phyloP scores from a whole-genome alignment of 2,888 invertebrate genomes.

The Drosophila algonquin region DNA sequence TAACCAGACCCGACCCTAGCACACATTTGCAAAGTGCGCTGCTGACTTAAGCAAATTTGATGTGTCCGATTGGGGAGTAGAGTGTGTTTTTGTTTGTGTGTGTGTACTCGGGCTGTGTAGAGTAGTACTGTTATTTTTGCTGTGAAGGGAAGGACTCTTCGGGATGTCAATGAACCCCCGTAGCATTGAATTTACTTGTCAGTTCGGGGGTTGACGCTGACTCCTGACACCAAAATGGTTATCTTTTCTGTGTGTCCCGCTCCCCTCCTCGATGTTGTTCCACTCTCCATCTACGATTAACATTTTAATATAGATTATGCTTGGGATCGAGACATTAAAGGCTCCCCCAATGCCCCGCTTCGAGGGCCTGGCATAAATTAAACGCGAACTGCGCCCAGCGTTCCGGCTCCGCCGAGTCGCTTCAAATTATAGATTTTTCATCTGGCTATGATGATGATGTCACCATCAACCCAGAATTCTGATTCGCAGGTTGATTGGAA shows the following conservation, averaged over 20 bases:
- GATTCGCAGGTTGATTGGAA: neutral
- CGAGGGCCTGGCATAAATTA: constrained; percentile 26
- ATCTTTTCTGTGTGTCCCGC: constrained; percentile 1
- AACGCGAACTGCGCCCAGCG: constrained; percentile 6
- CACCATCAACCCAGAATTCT: constrained; percentile 9
- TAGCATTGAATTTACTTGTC: constrained; percentile 24
- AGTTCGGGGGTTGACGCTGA: constrained; percentile 17
- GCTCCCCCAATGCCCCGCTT: neutral
- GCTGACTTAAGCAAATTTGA: constrained; percentile 55
- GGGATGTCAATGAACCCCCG: constrained; percentile 61
- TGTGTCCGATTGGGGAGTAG: neutral
- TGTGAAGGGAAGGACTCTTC: neutral
- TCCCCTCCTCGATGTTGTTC: no score
- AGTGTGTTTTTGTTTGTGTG: constrained; percentile 3
- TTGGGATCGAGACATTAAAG: constrained; percentile 13
- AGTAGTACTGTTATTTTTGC: constrained; percentile 20
- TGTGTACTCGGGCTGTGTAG: neutral
- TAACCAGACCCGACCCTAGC: neutral
- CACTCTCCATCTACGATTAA: constrained; percentile 10
- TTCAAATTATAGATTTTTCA: constrained; percentile 37
- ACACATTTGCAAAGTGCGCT: constrained; percentile 35
- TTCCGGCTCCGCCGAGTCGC: constrained; percentile 41
- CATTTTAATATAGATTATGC: constrained; percentile 32
- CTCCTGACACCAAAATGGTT: neutral
- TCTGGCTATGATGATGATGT: constrained; percentile 39